Percentiles rank a stretch among this genome's conserved stretches.
These are phyloP conservation scores for Porites cylindrica DNA, from an alignment of 92 coral and sea anemone genomes.

Conservation along the genomic window DNA sequence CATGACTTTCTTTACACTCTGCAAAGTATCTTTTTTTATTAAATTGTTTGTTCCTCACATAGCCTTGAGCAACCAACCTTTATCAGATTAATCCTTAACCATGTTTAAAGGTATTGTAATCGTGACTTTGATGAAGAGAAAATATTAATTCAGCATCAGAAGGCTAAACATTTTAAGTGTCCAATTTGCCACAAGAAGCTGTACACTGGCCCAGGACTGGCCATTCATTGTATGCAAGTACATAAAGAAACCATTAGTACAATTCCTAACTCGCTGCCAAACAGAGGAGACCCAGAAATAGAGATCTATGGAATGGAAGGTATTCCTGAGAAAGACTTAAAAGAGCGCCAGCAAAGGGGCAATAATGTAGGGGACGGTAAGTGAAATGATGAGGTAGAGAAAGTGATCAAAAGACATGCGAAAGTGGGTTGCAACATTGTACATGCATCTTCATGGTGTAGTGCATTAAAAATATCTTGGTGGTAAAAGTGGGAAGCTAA, in stretches of 20 bases:
- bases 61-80: too few species aligned
- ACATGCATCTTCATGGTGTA: too few species aligned
- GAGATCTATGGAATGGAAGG: constrained; percentile 99
- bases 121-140: constrained; percentile 99
- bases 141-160: constrained; percentile 96
- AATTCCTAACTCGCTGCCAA: constrained; percentile 96
- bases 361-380: constrained; percentile 83
- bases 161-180: constrained; percentile 98
- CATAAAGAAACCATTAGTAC: constrained; percentile 95
- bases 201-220: constrained; percentile 98
- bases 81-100: constrained; percentile 67
- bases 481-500: too few species aligned
- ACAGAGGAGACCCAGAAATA: constrained; percentile 97
- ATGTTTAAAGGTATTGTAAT: constrained; percentile 87
- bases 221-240: constrained; percentile 98
- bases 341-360: constrained; percentile 89
- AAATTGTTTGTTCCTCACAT: too few species aligned
- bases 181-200: constrained; percentile 97
- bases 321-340: constrained; percentile 96
- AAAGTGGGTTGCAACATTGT: too few species aligned
- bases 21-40: too few species aligned
- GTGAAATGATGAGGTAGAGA: not conserved
- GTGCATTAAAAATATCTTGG: too few species aligned
- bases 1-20: too few species aligned
- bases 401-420: too few species aligned